Conservation (phyloP, 2,113 vertebrate genomes). For the Rattus rattus region DNA sequence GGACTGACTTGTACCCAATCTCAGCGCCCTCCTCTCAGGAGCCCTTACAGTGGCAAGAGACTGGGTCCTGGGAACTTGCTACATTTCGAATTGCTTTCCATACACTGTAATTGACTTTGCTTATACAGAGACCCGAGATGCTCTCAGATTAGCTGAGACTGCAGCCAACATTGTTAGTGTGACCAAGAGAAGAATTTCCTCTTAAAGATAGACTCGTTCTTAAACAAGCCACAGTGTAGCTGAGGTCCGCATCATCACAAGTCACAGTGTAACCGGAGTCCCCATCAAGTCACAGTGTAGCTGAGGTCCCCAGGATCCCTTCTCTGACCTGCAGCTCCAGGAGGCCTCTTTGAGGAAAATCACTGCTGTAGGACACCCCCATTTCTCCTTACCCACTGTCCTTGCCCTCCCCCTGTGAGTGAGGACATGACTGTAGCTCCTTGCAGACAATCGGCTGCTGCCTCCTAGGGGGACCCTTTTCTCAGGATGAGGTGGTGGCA, state of each 20-base stretch:
- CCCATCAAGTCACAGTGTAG: neutral
- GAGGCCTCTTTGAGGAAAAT: conserved; percentile 27
- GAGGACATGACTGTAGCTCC: neutral
- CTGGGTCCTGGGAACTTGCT: neutral
- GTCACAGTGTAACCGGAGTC: neutral
- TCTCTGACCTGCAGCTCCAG: neutral
- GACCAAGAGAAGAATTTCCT: conserved; percentile 35
- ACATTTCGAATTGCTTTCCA: neutral
- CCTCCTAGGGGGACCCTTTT: neutral
- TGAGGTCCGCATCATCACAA: neutral
- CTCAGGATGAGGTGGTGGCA: conserved; percentile 14
- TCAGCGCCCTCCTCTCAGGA: neutral
- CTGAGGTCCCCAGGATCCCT: neutral
- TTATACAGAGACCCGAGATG: neutral
- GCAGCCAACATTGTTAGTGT: neutral
- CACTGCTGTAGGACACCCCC: neutral
- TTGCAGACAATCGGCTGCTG: conserved; percentile 29
- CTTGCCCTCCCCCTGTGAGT: neutral
- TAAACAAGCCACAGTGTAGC: neutral
- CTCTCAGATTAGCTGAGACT: neutral
- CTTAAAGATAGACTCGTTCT: neutral
- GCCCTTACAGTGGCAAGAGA: neutral
- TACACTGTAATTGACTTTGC: conserved; percentile 12
- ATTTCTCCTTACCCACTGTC: neutral
- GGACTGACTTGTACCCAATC: neutral